These are phyloP conservation scores for Druceiella hillmani DNA, from an alignment of 2,888 invertebrate species.

Conservation along the genomic window DNA sequence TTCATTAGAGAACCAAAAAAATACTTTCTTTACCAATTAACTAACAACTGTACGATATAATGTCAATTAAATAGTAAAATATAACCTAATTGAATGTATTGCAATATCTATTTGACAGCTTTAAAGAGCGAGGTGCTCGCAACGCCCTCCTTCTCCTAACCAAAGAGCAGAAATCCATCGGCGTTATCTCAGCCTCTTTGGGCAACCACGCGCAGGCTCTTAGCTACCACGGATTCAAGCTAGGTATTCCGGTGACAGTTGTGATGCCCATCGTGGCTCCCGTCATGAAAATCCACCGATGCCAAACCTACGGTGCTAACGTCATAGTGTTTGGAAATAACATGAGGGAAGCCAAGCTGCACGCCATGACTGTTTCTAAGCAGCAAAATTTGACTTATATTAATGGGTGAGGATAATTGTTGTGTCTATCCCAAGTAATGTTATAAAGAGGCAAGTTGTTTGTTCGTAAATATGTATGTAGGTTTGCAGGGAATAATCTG, in stretches of 20 bases:
- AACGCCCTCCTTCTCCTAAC: conserved; percentile 74
- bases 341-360: conserved; percentile 78
- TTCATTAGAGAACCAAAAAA: no score
- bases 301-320: conserved; percentile 76
- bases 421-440: no score
- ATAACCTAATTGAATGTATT: conserved; percentile 3
- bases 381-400: conserved; percentile 73
- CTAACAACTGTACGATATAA: conserved; percentile 4
- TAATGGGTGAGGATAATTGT: conserved; percentile 62
- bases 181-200: conserved; percentile 89
- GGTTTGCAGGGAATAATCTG: no score
- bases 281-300: conserved; percentile 92
- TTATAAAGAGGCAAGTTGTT: no score
- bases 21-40: conserved; percentile 5
- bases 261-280: conserved; percentile 96
- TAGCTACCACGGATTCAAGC: conserved; percentile 69
- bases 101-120: conserved; percentile 64
- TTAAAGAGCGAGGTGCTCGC: conserved; percentile 91
- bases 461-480: no score
- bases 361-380: conserved; percentile 70
- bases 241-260: conserved; percentile 71
- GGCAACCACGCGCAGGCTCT: conserved; percentile 89
- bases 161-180: conserved; percentile 62
- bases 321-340: conserved; percentile 79
- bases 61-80: background rate